Base-by-base conservation (phyloP, 2,113 vertebrate species). In the Cololabis saira region DNA sequence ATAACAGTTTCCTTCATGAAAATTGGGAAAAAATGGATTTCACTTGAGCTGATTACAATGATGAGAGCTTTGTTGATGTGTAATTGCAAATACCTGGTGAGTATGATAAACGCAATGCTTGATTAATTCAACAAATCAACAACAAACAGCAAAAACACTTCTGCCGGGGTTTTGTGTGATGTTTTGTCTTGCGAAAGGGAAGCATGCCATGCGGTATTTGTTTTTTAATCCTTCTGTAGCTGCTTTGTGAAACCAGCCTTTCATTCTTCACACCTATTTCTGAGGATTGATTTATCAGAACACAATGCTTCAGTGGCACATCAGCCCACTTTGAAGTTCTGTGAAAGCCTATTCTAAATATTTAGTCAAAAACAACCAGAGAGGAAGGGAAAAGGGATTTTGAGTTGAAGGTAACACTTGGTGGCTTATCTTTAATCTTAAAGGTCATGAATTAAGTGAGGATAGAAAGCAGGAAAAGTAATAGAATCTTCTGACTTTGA, bases 371-470 rank as follows among this genome's bases (percentile, higher is more conserved):
- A 82, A 63, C 60, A 12, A 43, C 51, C 37, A 59, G 40, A 59
- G 67, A 57, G 56, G 19, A 11, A 48, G 27, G 10, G 19, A 50
- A 61, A 70, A 49, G 27, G 27, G 12, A 12, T 3, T 0, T 30
- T 50, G 54, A 67, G 52, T 19, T 75, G 68, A 82, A 72, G 69
- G 78, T 84, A 83, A 87, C 78, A 70, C 64, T 64, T 33, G 75
- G 76, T 88, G 80, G 58, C 83, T 83, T 77, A 76, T 77, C 79
- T 81, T 83, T 87, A 81, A 83, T 87, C 85, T 84, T 80, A 83
- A 85, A 88, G 78, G 77, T 89, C 86, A 87, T 40, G 45, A 78
- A 82, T 75, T 74, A 85, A 80, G 21, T 66, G 69, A 81, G 77
- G 61, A 81, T 59, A 61, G 37, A 77, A 43, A 82, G 83, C 63